phyloP scores from a whole-genome alignment of 2,113 vertebrate species.

The Calypte anna region DNA sequence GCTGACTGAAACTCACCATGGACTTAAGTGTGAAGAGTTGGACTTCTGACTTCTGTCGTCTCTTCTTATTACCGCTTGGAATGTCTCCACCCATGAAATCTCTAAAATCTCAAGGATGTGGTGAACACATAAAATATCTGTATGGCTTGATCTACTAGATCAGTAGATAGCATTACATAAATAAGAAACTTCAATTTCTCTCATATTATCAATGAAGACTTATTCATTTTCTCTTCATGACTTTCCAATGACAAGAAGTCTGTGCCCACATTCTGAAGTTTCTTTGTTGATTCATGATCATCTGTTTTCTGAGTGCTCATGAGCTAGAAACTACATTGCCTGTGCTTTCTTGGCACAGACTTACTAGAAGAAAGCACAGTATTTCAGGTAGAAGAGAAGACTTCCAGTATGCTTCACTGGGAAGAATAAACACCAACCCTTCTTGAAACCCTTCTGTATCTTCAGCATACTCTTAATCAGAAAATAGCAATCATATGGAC shows the following conservation, averaged over 20 bases:
- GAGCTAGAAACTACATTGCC: background rate
- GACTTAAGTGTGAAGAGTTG: background rate
- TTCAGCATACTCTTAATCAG: slow-evolving; percentile 19
- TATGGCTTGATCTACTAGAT: background rate
- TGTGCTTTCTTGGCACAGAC: background rate
- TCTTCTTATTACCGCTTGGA: background rate
- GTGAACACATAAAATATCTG: background rate
- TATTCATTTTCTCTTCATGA: background rate
- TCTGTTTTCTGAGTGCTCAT: fast-evolving
- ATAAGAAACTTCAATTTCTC: background rate
- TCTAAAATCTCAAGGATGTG: background rate
- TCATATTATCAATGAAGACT: background rate
- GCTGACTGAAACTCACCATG: background rate
- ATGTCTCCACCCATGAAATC: background rate
- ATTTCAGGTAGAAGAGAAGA: background rate
- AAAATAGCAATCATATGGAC: background rate
- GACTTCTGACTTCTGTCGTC: background rate
- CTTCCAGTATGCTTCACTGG: background rate
- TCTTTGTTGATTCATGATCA: background rate
- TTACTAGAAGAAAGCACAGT: background rate
- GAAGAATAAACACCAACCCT: background rate
- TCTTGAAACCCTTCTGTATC: background rate
- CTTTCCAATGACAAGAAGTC: background rate
- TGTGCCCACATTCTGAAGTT: background rate
- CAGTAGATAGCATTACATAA: background rate